Conservation (phyloP, 2,113 vertebrate species). For the Glareola pratincola region DNA sequence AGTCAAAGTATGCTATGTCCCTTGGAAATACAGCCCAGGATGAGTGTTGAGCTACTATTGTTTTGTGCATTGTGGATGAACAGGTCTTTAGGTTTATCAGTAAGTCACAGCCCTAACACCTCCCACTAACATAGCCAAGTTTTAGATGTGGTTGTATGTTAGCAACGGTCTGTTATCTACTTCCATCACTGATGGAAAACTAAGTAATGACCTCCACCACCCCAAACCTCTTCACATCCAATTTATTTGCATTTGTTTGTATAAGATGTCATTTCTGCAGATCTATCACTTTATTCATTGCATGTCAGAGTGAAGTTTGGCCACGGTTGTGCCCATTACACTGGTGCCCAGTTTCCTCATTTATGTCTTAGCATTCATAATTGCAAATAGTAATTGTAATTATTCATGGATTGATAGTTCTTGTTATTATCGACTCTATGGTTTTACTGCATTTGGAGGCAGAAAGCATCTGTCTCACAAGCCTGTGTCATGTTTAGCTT, state of each 20-base stretch:
- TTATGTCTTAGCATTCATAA: background rate
- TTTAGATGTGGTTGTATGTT: background rate
- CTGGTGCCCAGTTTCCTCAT: background rate
- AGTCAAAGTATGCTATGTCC: background rate
- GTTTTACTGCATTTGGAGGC: background rate
- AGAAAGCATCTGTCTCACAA: background rate
- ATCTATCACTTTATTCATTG: background rate
- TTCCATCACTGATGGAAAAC: background rate
- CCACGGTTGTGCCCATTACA: background rate
- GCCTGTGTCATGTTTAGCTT: accelerated
- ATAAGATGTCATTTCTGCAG: background rate
- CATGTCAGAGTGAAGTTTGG: background rate
- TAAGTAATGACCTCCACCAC: background rate
- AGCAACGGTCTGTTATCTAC: background rate
- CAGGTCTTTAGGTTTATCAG: background rate
- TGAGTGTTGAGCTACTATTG: background rate
- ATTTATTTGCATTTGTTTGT: background rate
- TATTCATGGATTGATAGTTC: background rate
- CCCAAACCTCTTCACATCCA: background rate
- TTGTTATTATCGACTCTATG: background rate
- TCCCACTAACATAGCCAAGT: background rate
- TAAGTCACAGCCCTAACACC: background rate
- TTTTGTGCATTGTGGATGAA: background rate
- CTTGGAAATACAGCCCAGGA: background rate
- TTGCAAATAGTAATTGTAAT: background rate